Evolutionary conservation across 1,140 invertebrate genomes (phyloP).

Genomic region (Steinernema khuongi): DNA sequence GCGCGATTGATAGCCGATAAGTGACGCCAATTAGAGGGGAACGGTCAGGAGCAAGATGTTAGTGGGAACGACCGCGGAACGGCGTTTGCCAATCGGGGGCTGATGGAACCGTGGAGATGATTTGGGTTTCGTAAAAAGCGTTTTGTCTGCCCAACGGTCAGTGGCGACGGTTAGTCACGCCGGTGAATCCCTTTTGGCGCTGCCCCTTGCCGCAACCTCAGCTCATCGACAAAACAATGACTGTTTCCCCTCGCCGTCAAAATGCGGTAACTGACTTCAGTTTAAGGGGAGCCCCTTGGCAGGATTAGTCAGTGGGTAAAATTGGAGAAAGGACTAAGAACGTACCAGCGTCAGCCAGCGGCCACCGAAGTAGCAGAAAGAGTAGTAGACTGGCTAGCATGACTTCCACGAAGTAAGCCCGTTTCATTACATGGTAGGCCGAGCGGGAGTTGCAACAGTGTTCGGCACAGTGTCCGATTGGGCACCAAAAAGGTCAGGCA

Average conservation of each 20-base stretch:
- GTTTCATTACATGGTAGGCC: neutral
- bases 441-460: neutral
- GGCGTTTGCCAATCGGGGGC: neutral
- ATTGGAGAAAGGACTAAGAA: neutral
- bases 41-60: neutral
- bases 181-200: neutral
- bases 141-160: neutral
- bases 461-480: neutral
- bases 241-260: too few species aligned
- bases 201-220: neutral
- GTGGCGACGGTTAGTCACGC: neutral
- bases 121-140: neutral
- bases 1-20: conserved; percentile 13
- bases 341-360: neutral
- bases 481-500: neutral
- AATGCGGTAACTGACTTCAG: too few species aligned
- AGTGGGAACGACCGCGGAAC: neutral
- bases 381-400: neutral
- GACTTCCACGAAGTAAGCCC: neutral
- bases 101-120: too few species aligned
- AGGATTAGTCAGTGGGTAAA: too few species aligned
- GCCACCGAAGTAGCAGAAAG: neutral
- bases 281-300: too few species aligned
- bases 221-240: neutral
- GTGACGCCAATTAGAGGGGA: neutral